Evolutionary conservation across 2,888 invertebrate species (phyloP), one percentile per base, ranked within the genome.

Genomic region (Fabriciana adippe): DNA sequence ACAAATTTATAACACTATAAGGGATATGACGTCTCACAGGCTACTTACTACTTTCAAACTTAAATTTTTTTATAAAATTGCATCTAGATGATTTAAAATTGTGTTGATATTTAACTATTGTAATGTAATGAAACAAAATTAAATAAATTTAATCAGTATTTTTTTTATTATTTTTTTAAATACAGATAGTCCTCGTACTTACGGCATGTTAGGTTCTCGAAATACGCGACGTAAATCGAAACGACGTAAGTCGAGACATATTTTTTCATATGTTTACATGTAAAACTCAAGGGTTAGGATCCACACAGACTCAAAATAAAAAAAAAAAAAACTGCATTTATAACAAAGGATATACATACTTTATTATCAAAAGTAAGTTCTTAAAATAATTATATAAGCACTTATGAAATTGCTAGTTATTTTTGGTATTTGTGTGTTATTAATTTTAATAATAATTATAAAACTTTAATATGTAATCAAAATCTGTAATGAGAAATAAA

Each of bases 381-480:
- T 64, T 56, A 61, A 60, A 64, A 64, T 68, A 61, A 64, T n/a
- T n/a, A n/a, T n/a, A n/a, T n/a, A n/a, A n/a, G n/a, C n/a, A n/a
- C n/a, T n/a, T n/a, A n/a, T n/a, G n/a, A n/a, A n/a, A n/a, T n/a
- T n/a, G n/a, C n/a, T n/a, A n/a, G n/a, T n/a, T n/a, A n/a, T n/a
- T n/a, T 60, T 61, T 69, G 69, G 68, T 65, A 62, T 66, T 65
- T 62, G 61, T 55, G 21, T 69, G 59, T 70, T 65, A 70, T 65
- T 70, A 62, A 67, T 67, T 70, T 65, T 65, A 67, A 67, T 65
- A 70, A 67, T 67, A 60, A 55, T 63, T n/a, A 63, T 68, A 62
- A 68, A 66, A 56, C 53, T 62, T 68, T 51, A 64, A 63, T 56
- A 41, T 3, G 21, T 21, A 21, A 57, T 55, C 60, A 64, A 68